Evolutionary conservation across 2,797 vertebrate species (phyloP).

Genomic region (Heterohyrax brucei): DNA sequence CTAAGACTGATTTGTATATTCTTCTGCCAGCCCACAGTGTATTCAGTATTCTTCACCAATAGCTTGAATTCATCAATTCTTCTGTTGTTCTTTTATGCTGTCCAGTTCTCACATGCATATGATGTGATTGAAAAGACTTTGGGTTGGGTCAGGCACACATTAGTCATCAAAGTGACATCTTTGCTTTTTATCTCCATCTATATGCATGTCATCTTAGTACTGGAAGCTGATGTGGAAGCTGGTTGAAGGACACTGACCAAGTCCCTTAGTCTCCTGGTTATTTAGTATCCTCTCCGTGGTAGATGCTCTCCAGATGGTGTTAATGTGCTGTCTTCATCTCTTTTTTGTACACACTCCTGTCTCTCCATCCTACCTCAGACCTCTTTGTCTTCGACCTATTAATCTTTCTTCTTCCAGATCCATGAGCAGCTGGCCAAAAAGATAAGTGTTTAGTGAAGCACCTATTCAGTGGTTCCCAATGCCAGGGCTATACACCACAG

Average conservation of each 20-base stretch:
- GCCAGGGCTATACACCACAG: background rate
- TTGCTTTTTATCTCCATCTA: background rate
- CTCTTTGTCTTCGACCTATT: background rate
- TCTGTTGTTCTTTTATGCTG: background rate
- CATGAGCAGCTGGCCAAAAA: background rate
- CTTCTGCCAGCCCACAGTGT: background rate
- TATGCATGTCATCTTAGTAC: background rate
- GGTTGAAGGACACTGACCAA: background rate
- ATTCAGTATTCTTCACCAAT: background rate
- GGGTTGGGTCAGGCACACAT: no score
- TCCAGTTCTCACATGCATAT: no score
- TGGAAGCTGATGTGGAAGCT: background rate
- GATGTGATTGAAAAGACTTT: no score
- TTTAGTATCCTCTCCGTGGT: background rate
- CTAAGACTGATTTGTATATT: background rate
- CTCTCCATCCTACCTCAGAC: background rate
- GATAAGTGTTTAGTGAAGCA: background rate
- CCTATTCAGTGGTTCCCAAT: background rate
- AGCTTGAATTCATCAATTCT: background rate
- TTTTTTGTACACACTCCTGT: background rate
- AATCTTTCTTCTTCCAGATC: background rate
- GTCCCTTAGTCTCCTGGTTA: background rate
- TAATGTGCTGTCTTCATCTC: background rate
- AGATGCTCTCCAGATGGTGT: background rate
- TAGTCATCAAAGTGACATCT: no score